phyloP scores from a whole-genome alignment of 2,113 vertebrate genomes.

The Cyanistes caeruleus region DNA sequence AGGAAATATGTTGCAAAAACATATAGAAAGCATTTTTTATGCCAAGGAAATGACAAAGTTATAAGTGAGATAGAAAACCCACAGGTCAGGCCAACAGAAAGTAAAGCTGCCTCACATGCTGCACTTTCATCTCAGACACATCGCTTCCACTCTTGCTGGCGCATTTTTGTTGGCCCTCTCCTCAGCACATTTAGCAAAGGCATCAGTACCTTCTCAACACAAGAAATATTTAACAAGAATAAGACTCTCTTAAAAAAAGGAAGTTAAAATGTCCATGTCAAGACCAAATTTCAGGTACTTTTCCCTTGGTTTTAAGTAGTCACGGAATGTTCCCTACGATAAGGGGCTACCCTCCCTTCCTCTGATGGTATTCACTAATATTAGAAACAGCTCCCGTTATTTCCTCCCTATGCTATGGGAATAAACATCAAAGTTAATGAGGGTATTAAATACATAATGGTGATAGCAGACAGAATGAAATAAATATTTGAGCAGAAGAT shows the following conservation, averaged over 20 bases:
- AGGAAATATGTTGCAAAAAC: neutral
- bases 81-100: neutral
- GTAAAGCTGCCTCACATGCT: neutral
- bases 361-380: neutral
- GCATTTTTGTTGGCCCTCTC: neutral
- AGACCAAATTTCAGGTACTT: neutral
- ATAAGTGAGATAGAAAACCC: neutral
- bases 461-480: neutral
- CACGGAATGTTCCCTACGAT: neutral
- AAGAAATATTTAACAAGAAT: neutral
- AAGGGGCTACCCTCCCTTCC: neutral
- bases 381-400: neutral
- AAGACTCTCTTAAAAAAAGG: neutral
- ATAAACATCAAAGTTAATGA: neutral
- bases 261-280: neutral
- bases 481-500: neutral
- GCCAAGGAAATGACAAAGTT: neutral
- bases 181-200: neutral
- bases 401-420: neutral
- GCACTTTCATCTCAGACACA: neutral
- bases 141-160: neutral
- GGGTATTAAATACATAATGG: neutral
- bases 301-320: neutral
- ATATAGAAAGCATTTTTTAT: neutral
- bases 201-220: neutral